Conservation (phyloP, 2,113 vertebrate species). For the Willisornis vidua region DNA sequence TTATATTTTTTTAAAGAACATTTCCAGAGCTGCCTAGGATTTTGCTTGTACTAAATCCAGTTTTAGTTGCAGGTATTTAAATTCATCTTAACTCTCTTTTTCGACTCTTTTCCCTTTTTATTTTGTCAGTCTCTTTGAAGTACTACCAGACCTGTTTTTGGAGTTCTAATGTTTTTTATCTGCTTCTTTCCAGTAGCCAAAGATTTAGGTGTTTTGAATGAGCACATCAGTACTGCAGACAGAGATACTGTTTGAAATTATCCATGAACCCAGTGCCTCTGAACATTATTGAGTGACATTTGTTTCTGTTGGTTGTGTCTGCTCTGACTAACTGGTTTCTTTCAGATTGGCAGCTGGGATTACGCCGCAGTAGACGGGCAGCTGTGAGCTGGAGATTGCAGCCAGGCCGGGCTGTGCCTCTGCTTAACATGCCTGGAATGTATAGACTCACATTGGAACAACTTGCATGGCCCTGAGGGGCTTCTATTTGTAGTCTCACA, state of each 20-base stretch:
- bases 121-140: constrained; percentile 72
- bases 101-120: constrained; percentile 13
- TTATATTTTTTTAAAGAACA: neutral
- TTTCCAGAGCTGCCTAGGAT: neutral
- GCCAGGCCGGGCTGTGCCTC: constrained; percentile 41
- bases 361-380: constrained; percentile 76
- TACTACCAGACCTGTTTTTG: constrained; percentile 71
- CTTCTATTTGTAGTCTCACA: constrained; percentile 75
- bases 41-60: constrained; percentile 1
- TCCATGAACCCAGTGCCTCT: constrained; percentile 80
- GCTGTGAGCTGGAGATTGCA: constrained; percentile 71
- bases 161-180: constrained; percentile 72
- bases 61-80: constrained; percentile 24
- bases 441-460: constrained; percentile 75
- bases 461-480: constrained; percentile 53
- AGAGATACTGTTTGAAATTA: constrained; percentile 87
- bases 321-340: constrained; percentile 87
- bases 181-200: constrained; percentile 78
- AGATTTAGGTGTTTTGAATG: constrained; percentile 83
- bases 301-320: constrained; percentile 89
- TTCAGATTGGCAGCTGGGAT: constrained; percentile 88
- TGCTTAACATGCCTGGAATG: constrained; percentile 80
- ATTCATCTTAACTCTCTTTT: constrained; percentile 14
- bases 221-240: constrained; percentile 80
- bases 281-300: constrained; percentile 88